phyloP scores from a whole-genome alignment of 2,888 invertebrate species.

The Tetramorium bicarinatum region DNA sequence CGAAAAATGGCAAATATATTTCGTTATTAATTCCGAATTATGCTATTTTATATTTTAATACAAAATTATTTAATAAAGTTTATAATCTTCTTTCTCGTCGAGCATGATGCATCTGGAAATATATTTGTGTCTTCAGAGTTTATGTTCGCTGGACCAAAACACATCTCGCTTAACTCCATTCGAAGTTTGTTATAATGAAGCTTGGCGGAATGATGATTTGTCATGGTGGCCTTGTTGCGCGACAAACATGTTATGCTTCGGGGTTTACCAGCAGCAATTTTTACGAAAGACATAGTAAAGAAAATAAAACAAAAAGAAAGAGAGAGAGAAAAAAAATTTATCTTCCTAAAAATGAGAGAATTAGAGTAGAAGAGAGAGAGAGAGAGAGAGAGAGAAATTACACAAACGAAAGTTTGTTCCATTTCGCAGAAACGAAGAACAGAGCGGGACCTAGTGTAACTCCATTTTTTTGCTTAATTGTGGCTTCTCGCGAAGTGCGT shows the following conservation, averaged over 20 bases:
- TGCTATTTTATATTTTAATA: not conserved
- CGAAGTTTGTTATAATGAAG: conserved; percentile 7
- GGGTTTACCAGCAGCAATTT: not conserved
- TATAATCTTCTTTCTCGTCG: not conserved
- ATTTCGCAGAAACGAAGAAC: not conserved
- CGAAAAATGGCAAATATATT: not conserved
- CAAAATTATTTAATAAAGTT: not conserved
- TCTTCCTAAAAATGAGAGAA: not conserved
- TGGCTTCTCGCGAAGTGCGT: not conserved
- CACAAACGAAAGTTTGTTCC: conserved; percentile 2
- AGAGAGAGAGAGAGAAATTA: conserved; percentile 10
- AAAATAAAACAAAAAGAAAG: conserved; percentile 7
- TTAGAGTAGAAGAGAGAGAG: not conserved
- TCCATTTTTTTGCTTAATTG: conserved; percentile 23
- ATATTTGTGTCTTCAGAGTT: not conserved
- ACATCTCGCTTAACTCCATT: conserved; percentile 23
- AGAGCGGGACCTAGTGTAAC: not conserved
- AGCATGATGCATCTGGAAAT: not conserved
- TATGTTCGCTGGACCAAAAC: not conserved
- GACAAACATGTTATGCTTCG: conserved; percentile 50
- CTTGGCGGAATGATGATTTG: not conserved
- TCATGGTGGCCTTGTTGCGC: conserved; percentile 45
- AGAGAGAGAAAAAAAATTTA: conserved; percentile 8
- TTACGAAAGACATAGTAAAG: conserved; percentile 8
- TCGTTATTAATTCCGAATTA: not conserved